Conservation (phyloP, 2,113 vertebrate species). For the Poeciliopsis prolifica region DNA sequence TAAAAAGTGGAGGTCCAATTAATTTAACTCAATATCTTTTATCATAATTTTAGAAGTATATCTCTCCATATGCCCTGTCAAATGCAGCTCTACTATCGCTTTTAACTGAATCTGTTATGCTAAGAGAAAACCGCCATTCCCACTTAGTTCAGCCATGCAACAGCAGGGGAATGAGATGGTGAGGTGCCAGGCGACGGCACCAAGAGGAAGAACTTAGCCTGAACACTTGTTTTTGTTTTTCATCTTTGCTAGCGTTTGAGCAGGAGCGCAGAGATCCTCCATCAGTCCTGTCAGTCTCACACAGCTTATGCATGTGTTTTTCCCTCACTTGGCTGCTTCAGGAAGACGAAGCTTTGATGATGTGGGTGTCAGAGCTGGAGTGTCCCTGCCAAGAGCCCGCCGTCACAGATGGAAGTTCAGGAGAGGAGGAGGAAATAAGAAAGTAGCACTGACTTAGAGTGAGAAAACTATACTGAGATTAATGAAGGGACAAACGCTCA, state of each 20-base stretch:
- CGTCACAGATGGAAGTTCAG: constrained; percentile 13
- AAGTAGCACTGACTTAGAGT: constrained; percentile 27
- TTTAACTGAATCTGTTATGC: constrained; percentile 56
- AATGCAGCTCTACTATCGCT: constrained; percentile 39
- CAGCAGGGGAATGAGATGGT: neutral
- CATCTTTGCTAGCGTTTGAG: constrained; percentile 1
- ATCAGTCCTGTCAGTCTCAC: constrained; percentile 25
- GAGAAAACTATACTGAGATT: constrained; percentile 39
- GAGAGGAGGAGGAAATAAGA: neutral
- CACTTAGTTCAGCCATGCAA: constrained; percentile 27
- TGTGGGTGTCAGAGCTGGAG: constrained; percentile 20
- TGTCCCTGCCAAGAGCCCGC: neutral
- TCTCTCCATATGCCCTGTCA: constrained; percentile 47
- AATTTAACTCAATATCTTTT: constrained; percentile 7
- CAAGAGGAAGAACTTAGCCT: constrained; percentile 12
- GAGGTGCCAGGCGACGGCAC: constrained; percentile 8
- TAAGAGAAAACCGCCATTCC: constrained; percentile 40
- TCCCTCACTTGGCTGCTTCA: constrained; percentile 9
- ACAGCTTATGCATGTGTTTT: constrained; percentile 6
- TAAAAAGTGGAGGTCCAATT: no score
- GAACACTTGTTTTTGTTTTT: constrained; percentile 10
- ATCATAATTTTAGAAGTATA: constrained; percentile 5
- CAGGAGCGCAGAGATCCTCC: constrained; percentile 3
- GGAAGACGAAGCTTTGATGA: constrained; percentile 44
- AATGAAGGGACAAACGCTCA: constrained; percentile 16